Base-by-base conservation (phyloP, 2,888 invertebrate genomes). In the Unio delphinus region DNA sequence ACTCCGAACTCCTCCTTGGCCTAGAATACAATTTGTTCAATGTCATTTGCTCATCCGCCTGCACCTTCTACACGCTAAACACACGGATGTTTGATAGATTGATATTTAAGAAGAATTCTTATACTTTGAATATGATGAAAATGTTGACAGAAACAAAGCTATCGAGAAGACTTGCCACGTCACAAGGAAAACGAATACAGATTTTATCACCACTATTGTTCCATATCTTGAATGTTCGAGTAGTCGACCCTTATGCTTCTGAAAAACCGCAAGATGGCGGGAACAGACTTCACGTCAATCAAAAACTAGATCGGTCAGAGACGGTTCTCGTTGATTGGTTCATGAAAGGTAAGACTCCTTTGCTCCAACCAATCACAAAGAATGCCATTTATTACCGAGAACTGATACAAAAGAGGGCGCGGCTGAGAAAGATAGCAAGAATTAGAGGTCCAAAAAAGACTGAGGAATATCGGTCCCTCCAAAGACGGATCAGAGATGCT, bases 11-110 rank as follows among this genome's bases (percentile, higher is more conserved):
- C 6, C 67, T 84, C 11, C 65, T 84, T 0, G 77, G 78, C 17
- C 65, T 86, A 5, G 78, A 80, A 11, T 80, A 73, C 11, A 82
- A 82, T 61, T 71, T 80, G 23, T 83, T 83, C 61, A 79, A 74
- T 23, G 78, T 85, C 17, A 72, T 77, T 11, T 82, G 83, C 55
- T 78, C 80, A 3, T 72, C 79, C 1, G 73, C 81, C 3, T 83
- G 83, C 28, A 83, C 80, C 34, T 72, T 82, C n/a, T 82, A 79
- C 68, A 66, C 78, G 11, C 65, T 86, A 18, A 78, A 80, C 55
- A 69, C 45, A 6, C 76, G 80, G 61, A 75, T 78, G 59, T 79
- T 83, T 56, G 83, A 84, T n/a, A 64, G 84, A 30, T 71, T 85
- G 7, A 69, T 82, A 60, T 65, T 66, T 61, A 83, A 77, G 69